Evolutionary conservation across 2,888 invertebrate genomes (phyloP), one percentile per base, ranked within the genome.

Genomic region (Gnatocerus cornutus): DNA sequence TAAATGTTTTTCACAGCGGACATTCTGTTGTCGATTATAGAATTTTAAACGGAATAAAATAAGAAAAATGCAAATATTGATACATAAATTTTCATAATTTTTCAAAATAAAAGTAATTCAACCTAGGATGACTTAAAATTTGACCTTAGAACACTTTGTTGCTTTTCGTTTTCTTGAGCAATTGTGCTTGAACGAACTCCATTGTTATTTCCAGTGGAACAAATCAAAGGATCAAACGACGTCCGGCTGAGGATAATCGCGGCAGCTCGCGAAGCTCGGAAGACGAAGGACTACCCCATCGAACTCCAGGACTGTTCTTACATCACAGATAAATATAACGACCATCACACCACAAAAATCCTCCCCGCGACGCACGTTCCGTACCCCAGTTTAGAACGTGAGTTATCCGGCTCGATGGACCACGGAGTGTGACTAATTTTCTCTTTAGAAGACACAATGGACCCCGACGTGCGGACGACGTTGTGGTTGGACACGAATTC

Each of bases 401-500:
- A 81, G 84, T 80, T 30, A 37, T 45, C 10, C 13, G 16, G 9
- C 13, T 45, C 9, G 21, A 12, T 37, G 39, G 9, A 39, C 21
- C 37, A 13, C 12, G 37, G 7, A 48, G 7, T 52, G 7, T 9
- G 21, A 46, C 21, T 10, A 33, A 30, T 37, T 13, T 55, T 69
- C 74, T 70, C 80, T 80, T 16, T 80, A 87, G 88, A 86, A 77
- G 89, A 89, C 53, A 81, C 81, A 43, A 81, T 84, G 80, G 89
- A 89, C 79, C 89, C 90, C 72, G 90, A 90, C 76, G 90, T 89
- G 39, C 89, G 90, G 78, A 89, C 21, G 21, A 21, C 90, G 46
- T 84, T 91, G 68, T 92, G 92, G 89, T 84, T 90, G 76, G 91
- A 92, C 80, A 90, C 90, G 48, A 90, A 91, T 79, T 92, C 91